Evolutionary conservation across 2,797 vertebrate genomes (phyloP), one percentile per base, ranked within the genome.

Genomic region (Sebastes trivittatus): DNA sequence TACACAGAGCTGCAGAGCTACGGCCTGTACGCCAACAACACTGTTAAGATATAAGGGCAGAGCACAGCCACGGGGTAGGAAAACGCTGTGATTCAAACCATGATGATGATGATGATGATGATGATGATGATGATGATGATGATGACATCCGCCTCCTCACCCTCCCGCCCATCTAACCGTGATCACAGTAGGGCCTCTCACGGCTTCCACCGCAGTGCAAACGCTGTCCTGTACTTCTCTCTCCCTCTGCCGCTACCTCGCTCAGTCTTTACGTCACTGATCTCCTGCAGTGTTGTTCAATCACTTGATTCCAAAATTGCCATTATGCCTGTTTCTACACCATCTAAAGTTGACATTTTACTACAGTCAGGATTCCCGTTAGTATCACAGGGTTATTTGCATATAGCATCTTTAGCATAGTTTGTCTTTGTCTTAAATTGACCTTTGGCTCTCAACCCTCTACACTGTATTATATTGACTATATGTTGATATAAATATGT

Each of bases 1-100:
- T 96, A 95, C 95, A 95, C 94, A 87, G 95, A 96, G 95, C 94
- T 95, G 94, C 95, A 96, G 94, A 94, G 94, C 94, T 96, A 95
- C 94, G 93, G 92, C 93, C 91, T 95, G 93, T 96, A 95, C 94
- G 93, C 94, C 91, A 94, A 94, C 92, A 95, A 96, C 93, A 96
- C 94, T 91, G 94, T 96, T 96, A 95, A 96, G 94, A 96, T 96
- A 94, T 95, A 95, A 95, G 93, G 87, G 92, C 91, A 93, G 92
- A 94, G 93, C 94, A 93, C 94, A 94, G 94, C 92, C 87, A 93
- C 83, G 91, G 87, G 92, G 94, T 94, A 94, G 93, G 94, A 93
- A 54, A 93, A 93, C 65, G 83, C 91, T 93, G 91, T 82, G 85
- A 89, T 89, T 70, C 85, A 80, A 91, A 88, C 87, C 85, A 83